phyloP scores from a whole-genome alignment of 2,797 vertebrate species.

The Psittacula derbiana region DNA sequence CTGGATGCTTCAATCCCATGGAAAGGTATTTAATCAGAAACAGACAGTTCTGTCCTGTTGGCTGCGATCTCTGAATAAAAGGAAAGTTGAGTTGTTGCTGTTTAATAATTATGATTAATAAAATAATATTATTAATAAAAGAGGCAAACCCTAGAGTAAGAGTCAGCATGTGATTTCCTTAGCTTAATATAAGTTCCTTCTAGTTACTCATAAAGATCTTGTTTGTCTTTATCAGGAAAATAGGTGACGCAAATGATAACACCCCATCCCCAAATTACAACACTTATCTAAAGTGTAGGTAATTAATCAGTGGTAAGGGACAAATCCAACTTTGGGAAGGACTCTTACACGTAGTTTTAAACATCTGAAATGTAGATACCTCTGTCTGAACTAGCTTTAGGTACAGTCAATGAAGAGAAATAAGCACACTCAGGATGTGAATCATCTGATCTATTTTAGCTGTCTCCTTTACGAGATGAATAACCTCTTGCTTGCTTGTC shows the following conservation, averaged over 20 bases:
- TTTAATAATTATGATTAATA: neutral
- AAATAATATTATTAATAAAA: neutral
- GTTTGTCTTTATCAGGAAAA: neutral
- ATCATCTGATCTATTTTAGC: slow-evolving; percentile 17
- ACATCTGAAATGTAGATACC: neutral
- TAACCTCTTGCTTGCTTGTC: neutral
- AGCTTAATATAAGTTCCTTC: neutral
- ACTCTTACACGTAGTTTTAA: neutral
- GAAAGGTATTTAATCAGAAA: neutral
- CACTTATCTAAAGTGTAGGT: neutral
- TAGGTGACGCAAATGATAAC: neutral
- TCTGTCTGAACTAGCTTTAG: neutral
- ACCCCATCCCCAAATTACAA: neutral
- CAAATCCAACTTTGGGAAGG: neutral
- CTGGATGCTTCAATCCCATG: neutral
- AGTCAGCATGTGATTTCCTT: neutral
- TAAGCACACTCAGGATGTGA: neutral
- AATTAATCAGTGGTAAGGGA: neutral
- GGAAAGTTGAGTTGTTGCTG: neutral
- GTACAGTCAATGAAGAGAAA: neutral
- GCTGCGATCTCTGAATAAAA: neutral
- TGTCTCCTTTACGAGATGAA: neutral
- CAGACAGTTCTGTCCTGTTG: neutral
- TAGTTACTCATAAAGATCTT: neutral
- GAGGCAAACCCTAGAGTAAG: neutral